Conservation (phyloP, 2,797 vertebrate species). For the Sebastolobus alascanus region DNA sequence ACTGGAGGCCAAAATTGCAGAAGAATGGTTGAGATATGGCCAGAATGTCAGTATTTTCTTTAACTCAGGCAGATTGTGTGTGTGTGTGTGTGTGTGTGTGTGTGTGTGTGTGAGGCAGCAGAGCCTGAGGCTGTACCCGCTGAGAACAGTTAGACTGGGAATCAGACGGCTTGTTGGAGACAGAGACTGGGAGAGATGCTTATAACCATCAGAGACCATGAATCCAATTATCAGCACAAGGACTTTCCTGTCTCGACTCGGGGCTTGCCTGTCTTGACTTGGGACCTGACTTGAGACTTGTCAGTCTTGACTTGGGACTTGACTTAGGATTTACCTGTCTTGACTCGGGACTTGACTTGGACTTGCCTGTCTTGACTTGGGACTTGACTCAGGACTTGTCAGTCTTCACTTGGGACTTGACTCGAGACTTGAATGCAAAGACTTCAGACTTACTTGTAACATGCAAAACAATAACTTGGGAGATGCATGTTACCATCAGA, state of each 20-base stretch:
- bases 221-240: too few species aligned
- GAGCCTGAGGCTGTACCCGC: constrained; percentile 55
- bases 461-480: too few species aligned
- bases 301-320: too few species aligned
- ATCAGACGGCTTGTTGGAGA: constrained; percentile 54
- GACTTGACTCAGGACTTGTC: too few species aligned
- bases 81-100: constrained; percentile 17
- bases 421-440: too few species aligned
- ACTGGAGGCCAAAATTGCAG: constrained; percentile 46
- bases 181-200: constrained; percentile 25
- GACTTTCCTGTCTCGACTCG: too few species aligned
- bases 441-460: too few species aligned
- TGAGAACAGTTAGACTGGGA: constrained; percentile 64
- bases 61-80: constrained; percentile 11
- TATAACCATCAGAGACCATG: background rate
- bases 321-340: background rate
- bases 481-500: constrained; percentile 34
- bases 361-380: too few species aligned
- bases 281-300: too few species aligned
- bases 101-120: constrained; percentile 23
- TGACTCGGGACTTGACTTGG: too few species aligned
- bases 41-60: constrained; percentile 51
- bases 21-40: constrained; percentile 47
- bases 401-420: too few species aligned
- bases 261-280: too few species aligned